A percentile compares a stretch with the other conserved stretches of the same genome.
These are phyloP conservation scores for Menura novaehollandiae DNA, from an alignment of 2,113 vertebrate species.

Conservation along the genomic window DNA sequence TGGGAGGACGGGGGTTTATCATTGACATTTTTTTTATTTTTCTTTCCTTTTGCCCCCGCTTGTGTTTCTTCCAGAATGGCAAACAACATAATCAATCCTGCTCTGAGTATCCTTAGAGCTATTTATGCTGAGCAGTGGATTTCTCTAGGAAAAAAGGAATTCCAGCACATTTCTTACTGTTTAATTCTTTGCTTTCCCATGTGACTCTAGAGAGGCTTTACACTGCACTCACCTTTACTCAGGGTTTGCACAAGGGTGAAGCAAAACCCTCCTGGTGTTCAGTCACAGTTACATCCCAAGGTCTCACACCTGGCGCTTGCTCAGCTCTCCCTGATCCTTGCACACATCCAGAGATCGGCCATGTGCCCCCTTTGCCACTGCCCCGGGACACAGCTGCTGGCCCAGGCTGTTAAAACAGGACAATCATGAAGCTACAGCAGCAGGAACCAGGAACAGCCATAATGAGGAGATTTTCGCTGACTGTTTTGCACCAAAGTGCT, in stretches of 20 bases:
- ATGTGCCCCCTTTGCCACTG: rapidly evolving
- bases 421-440: background rate
- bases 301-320: background rate
- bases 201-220: background rate
- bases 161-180: background rate
- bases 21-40: background rate
- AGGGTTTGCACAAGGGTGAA: background rate
- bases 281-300: background rate
- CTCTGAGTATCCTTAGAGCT: background rate
- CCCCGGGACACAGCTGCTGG: background rate
- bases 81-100: background rate
- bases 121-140: background rate
- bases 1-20: background rate
- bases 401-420: background rate
- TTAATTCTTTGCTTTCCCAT: background rate
- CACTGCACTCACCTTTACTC: background rate
- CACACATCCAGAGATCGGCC: background rate
- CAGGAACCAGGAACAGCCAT: no score
- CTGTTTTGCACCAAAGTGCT: no score
- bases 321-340: no score
- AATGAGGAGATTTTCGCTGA: no score
- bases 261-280: background rate
- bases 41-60: background rate
- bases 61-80: background rate
- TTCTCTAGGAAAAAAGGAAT: background rate